These are phyloP conservation scores for Cheilosia grossa DNA, from an alignment of 2,888 invertebrate genomes.

Conservation along the genomic window DNA sequence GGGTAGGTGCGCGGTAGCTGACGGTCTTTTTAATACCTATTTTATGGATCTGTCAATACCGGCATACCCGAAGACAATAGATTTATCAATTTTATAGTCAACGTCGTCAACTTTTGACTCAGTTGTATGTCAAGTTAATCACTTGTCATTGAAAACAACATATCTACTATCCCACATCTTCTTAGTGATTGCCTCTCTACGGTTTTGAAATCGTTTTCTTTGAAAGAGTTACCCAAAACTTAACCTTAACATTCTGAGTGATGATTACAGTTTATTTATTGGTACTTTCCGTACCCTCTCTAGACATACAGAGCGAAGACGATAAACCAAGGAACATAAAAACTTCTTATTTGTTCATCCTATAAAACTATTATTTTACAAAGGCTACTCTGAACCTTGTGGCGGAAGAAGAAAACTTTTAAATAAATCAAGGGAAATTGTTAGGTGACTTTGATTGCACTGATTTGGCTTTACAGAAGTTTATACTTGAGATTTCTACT, in stretches of 20 bases:
- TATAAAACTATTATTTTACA: conserved; percentile 29
- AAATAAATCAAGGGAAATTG: conserved; percentile 23
- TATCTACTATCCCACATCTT: neutral
- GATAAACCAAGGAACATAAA: neutral
- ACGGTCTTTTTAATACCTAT: no score
- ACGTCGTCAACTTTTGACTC: no score
- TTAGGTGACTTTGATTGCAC: conserved; percentile 35
- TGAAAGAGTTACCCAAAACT: neutral
- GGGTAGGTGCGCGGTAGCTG: no score
- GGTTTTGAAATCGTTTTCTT: neutral
- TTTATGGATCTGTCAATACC: no score
- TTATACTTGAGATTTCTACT: neutral
- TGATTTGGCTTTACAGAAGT: conserved; percentile 28
- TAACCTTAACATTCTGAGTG: neutral
- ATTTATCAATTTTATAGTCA: no score
- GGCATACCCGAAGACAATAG: no score
- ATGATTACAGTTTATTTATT: conserved; percentile 2
- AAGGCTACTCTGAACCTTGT: neutral
- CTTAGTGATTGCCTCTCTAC: neutral
- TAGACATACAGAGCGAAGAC: neutral
- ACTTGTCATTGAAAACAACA: neutral
- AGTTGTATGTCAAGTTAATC: neutral
- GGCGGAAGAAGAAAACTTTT: conserved; percentile 3
- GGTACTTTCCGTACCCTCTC: neutral
- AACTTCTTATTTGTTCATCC: conserved; percentile 33